Evolutionary conservation across 1,140 invertebrate genomes (phyloP).

Genomic region (Pogonomyrmex barbatus): DNA sequence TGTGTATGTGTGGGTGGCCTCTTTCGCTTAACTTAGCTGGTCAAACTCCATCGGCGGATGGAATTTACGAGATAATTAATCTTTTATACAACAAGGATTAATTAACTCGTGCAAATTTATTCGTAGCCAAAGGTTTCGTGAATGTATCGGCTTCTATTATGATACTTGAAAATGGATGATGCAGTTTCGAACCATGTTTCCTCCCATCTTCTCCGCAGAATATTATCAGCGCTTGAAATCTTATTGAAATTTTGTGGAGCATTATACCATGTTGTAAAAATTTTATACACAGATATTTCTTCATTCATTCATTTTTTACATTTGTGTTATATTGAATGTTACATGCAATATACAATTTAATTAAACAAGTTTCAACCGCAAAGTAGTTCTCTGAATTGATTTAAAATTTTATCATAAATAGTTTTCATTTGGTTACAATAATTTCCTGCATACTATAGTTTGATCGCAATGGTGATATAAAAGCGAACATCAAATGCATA

Average conservation of each 20-base stretch:
- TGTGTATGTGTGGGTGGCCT: too few relatives aligned
- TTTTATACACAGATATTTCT: neutral
- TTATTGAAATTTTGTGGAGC: conserved; percentile 1
- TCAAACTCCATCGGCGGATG: neutral
- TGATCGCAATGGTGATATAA: conserved; percentile 36
- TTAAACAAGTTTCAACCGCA: conserved; percentile 30
- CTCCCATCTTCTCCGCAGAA: neutral
- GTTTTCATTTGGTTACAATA: conserved; percentile 26
- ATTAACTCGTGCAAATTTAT: conserved; percentile 66
- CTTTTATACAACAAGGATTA: conserved; percentile 56
- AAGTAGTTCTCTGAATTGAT: neutral
- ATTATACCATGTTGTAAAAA: neutral
- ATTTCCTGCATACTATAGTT: conserved; percentile 28
- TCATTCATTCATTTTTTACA: neutral
- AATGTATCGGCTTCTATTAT: conserved; percentile 40
- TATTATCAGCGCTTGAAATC: neutral
- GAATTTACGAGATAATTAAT: conserved; percentile 64
- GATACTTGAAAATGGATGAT: conserved; percentile 25
- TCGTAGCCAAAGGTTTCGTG: neutral
- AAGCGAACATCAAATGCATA: conserved; percentile 36
- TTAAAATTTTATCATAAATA: conserved; percentile 40
- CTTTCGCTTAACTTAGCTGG: conserved; percentile 2
- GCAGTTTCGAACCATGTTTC: neutral
- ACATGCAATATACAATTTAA: neutral
- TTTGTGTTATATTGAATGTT: neutral